Evolutionary conservation across 2,888 invertebrate species (phyloP), one percentile per base, ranked within the genome.

Genomic region (Nycteola revayana): DNA sequence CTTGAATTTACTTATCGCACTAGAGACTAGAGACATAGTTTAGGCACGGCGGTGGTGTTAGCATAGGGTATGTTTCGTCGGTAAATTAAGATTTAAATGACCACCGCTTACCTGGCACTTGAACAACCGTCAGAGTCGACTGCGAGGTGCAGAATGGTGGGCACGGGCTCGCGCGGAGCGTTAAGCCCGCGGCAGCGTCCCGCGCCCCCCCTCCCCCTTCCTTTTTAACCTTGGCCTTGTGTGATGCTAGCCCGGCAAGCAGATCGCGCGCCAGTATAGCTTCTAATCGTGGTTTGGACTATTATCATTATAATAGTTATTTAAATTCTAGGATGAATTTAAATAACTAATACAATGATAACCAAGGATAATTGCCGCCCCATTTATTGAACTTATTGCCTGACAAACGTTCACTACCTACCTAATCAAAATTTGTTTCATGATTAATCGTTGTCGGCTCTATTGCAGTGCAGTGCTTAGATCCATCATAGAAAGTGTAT

Each of bases 61-160:
- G 17, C 29, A 27, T 31, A 50, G 49, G 37, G 53, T 50, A 47
- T 55, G 46, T 55, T 57, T 44, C 56, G 66, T 61, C 63, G 70
- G 64, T 66, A 70, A 57, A 75, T 60, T 62, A 63, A 51, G 61
- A 66, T 68, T 57, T 60, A 69, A 76, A 64, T 66, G 68, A 75
- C 76, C 81, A 79, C 83, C 75, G 84, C 88, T 89, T 89, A 89
- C 89, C 89, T 89, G 84, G 74, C 79, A 75, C 85, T 86, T 76
- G 84, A 68, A 88, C 89, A 86, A 89, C 89, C 87, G 87, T 87
- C 75, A 82, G 76, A 85, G 84, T 82, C 87, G 84, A 87, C 88
- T 88, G 87, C 89, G 82, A 85, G 86, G 87, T 86, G 89, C 80
- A 87, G 89, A 89, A 89, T 89, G 89, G 76, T 77, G 74, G 67